Evolutionary conservation across 2,113 vertebrate genomes (phyloP).

Genomic region (Microtus richardsoni): DNA sequence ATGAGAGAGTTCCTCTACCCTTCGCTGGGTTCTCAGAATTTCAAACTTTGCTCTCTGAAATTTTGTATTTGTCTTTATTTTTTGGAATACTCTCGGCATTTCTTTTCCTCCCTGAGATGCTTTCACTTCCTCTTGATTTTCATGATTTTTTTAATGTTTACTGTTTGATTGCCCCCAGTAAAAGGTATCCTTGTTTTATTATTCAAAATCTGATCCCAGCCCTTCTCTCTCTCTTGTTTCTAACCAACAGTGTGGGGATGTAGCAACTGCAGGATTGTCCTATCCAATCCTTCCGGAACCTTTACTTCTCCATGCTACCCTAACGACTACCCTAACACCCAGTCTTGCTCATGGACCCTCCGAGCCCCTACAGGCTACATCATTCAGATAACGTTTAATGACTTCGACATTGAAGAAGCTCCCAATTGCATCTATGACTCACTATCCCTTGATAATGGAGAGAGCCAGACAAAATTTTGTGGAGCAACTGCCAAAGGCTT

Average conservation of each 20-base stretch:
- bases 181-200: slow-evolving; percentile 28
- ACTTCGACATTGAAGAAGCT: slow-evolving; percentile 98
- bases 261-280: slow-evolving; percentile 88
- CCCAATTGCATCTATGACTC: slow-evolving; percentile 95
- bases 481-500: slow-evolving; percentile 95
- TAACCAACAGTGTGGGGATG: slow-evolving; percentile 89
- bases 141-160: not conserved
- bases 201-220: not conserved
- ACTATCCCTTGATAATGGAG: slow-evolving; percentile 91
- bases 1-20: not conserved
- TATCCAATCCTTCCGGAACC: slow-evolving; percentile 89
- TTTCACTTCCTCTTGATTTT: slow-evolving; percentile 42
- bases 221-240: slow-evolving; percentile 23
- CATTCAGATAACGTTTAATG: slow-evolving; percentile 95
- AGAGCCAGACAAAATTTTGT: slow-evolving; percentile 90
- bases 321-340: slow-evolving; percentile 91
- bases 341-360: slow-evolving; percentile 93
- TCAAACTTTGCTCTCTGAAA: not conserved
- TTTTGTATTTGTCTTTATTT: not conserved
- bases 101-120: not conserved
- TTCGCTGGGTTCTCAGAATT: not conserved
- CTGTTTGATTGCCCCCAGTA: not conserved
- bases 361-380: slow-evolving; percentile 94
- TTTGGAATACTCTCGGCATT: not conserved
- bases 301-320: slow-evolving; percentile 97